Base-by-base conservation (phyloP, 2,797 vertebrate species). In the Synaphobranchus kaupii region DNA sequence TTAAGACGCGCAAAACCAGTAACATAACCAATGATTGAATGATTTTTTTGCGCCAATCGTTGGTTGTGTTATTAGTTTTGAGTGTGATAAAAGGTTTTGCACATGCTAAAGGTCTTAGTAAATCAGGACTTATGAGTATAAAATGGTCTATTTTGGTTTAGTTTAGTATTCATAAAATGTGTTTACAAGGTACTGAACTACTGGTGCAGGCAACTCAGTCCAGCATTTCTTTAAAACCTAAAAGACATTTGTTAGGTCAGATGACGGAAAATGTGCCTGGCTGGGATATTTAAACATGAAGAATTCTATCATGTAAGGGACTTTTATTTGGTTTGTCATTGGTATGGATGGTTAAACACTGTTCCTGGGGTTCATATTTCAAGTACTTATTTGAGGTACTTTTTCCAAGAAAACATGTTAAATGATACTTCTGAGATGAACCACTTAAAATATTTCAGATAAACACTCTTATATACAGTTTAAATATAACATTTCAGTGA, bases 291-390 rank as follows among this genome's bases (percentile, higher is more conserved):
- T 44, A n/a, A 48, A 48, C 44, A 8, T 5, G 13, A 44, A 7
- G 44, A 47, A 80, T 80, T 47, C 44, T 10, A 15, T 44, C 6
- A 20, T 50, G 44, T 25, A 2, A 25, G 76, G 76, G 76, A 39
- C 13, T 39, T 76, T 76, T 39, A 28, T 39, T 34, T 73, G 28
- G 34, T 78, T 78, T 78, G 73, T 48, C 44, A 22, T 22, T 80
- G 39, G 76, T 80, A n/a, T 80, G 76, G 76, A 22, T n/a, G 25
- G 39, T 80, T 80, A 80, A 48, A 50, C 76, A 48, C 44, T 80
- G 5, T 80, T 50, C 39, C 44, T 13, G 39, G 20, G 44, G 76
- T 48, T 80, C 76, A 7, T 48, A 80, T 80, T 76, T 48, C 76
- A 80, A 76, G 44, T n/a, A 25, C 76, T 48, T 48, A 80, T 80